Evolutionary conservation across 1,140 invertebrate species (phyloP).

Genomic region (Arion vulgaris): DNA sequence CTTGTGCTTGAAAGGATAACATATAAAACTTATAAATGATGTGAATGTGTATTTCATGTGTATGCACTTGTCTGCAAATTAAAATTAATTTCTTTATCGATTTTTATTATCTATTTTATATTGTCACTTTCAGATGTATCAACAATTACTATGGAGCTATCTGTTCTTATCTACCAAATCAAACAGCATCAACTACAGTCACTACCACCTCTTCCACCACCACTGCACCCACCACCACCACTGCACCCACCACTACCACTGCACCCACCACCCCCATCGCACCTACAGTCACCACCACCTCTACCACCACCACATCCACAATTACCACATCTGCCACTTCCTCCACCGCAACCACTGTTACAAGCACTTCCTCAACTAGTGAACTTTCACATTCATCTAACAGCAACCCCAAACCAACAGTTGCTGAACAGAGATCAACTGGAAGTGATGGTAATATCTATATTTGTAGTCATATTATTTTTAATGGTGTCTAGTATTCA

Average conservation of each 20-base stretch:
- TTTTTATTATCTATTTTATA: no score
- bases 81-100: no score
- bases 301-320: no score
- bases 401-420: background rate
- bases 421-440: background rate
- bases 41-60: no score
- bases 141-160: conserved; percentile 6
- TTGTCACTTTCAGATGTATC: conserved; percentile 13
- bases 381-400: background rate
- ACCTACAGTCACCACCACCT: no score
- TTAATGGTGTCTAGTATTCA: background rate
- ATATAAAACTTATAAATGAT: no score
- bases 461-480: background rate
- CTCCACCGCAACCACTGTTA: background rate
- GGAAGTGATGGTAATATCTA: background rate
- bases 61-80: no score
- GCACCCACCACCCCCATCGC: no score
- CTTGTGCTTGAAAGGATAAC: no score
- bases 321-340: no score
- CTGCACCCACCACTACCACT: no score
- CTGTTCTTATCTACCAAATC: background rate
- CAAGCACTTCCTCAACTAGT: background rate
- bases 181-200: conserved; percentile 9
- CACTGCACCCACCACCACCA: conserved; percentile 3
- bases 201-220: conserved; percentile 3